phyloP scores from a whole-genome alignment of 2,113 vertebrate species.

The Actenoides lindsayi region DNA sequence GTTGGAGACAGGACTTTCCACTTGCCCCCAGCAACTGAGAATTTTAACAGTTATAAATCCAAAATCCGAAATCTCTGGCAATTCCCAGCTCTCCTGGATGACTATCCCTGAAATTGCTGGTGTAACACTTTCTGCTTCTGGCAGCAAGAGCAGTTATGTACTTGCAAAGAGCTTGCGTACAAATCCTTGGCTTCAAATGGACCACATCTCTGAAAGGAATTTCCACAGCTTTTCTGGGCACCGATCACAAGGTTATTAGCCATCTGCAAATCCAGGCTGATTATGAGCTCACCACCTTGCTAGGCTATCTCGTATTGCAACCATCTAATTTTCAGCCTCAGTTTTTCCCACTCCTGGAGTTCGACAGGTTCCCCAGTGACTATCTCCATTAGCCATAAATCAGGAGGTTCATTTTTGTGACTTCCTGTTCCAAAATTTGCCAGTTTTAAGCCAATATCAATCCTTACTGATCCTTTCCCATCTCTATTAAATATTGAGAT shows the following conservation, averaged over 20 bases:
- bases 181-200: neutral
- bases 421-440: neutral
- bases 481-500: neutral
- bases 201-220: neutral
- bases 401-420: neutral
- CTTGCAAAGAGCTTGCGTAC: neutral
- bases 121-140: neutral
- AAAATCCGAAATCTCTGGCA: neutral
- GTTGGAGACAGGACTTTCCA: neutral
- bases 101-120: neutral
- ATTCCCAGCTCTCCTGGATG: neutral
- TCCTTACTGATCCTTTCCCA: neutral
- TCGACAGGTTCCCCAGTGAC: neutral
- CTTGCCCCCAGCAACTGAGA: neutral
- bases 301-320: neutral
- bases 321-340: neutral
- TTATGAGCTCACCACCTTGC: neutral
- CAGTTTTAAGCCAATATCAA: neutral
- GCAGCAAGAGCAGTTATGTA: neutral
- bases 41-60: neutral
- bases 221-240: conserved; percentile 27
- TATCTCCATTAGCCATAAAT: neutral
- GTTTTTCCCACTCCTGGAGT: neutral
- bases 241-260: neutral
- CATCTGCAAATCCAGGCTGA: conserved; percentile 9